Conservation (phyloP, 2,797 vertebrate species). For the Zalophus californianus region DNA sequence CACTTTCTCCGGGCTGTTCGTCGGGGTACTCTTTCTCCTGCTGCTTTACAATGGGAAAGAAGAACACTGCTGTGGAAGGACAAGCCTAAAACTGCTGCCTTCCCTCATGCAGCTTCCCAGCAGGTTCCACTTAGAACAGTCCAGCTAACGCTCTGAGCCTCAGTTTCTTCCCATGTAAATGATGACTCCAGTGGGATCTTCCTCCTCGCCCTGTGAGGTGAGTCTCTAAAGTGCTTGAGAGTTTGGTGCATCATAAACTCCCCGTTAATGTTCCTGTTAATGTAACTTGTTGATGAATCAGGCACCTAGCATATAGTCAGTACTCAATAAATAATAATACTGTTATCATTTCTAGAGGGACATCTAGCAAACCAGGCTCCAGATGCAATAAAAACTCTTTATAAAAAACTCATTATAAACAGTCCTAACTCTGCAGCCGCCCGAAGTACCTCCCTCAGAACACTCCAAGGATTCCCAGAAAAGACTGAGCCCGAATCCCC, state of each 20-base stretch:
- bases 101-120: neutral
- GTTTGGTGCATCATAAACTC: neutral
- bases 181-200: neutral
- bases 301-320: neutral
- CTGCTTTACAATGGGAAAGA: neutral
- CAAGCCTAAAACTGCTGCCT: neutral
- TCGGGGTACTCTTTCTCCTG: neutral
- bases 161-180: neutral
- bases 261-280: neutral
- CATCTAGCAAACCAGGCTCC: neutral
- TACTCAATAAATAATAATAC: neutral
- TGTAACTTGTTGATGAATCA: neutral
- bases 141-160: neutral
- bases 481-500: neutral
- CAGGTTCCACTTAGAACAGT: neutral
- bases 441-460: neutral
- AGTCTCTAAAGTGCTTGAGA: neutral
- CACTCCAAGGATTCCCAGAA: neutral
- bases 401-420: neutral
- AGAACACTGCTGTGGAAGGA: neutral
- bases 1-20: neutral
- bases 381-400: conserved; percentile 15
- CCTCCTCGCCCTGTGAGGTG: neutral
- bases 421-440: neutral
- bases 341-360: conserved; percentile 48